Conservation (phyloP, 2,113 vertebrate species). For the Microcebus lehilahytsara region DNA sequence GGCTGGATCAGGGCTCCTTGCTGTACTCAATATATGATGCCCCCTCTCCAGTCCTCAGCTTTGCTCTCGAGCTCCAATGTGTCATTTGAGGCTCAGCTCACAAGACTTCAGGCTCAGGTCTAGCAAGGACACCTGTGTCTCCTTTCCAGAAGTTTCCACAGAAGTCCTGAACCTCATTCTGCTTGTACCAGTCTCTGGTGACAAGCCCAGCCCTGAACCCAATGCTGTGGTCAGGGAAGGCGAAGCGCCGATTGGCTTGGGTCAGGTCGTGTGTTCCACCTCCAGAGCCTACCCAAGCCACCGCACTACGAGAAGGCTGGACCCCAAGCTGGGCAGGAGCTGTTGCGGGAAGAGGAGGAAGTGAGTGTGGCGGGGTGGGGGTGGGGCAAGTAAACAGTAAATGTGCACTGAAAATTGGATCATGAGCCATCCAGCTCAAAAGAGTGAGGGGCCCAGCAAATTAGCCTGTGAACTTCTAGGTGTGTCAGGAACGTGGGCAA, state of each 20-base stretch:
- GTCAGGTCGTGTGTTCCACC: background rate
- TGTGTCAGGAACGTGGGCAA: background rate
- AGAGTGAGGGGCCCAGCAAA: background rate
- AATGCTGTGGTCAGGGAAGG: accelerated
- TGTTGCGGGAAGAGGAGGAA: background rate
- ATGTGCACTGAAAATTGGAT: background rate
- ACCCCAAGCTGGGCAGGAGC: background rate
- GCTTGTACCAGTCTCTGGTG: background rate
- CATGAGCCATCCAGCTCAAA: background rate
- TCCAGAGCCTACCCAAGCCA: background rate
- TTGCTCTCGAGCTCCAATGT: background rate
- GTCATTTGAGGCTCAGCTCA: accelerated
- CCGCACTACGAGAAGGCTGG: background rate
- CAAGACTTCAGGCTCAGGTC: background rate
- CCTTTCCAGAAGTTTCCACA: background rate
- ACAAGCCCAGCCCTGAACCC: background rate
- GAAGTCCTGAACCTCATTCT: background rate
- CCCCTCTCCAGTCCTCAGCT: background rate
- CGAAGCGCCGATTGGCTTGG: background rate
- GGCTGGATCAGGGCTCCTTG: background rate
- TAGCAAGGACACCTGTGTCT: background rate
- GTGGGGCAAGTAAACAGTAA: background rate
- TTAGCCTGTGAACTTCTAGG: background rate
- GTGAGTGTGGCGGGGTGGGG: background rate
- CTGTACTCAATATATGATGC: no score